A percentile compares a stretch with the other conserved stretches of the same genome.
Evolutionary conservation across 2,113 vertebrate genomes (phyloP).

Genomic region (Tachysurus vachellii): DNA sequence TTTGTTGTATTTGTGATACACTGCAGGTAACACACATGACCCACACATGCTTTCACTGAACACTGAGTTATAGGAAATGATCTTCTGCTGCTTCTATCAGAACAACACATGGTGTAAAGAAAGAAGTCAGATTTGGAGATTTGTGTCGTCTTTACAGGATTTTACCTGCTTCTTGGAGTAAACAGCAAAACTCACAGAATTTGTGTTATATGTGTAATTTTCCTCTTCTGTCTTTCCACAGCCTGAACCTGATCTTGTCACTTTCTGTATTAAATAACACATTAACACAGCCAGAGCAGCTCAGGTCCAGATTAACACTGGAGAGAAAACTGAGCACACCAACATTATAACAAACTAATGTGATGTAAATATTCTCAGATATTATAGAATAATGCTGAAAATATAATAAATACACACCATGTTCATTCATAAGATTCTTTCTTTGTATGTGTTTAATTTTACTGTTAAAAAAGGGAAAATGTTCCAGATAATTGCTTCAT

Average conservation of each 20-base stretch:
- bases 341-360: background rate
- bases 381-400: background rate
- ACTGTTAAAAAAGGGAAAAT: background rate
- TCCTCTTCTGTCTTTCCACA: background rate
- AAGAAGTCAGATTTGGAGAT: background rate
- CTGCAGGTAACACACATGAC: no score
- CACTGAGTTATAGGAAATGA: no score
- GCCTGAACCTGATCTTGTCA: background rate
- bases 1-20: no score
- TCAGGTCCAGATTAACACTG: background rate
- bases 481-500: no score
- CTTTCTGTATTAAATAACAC: background rate
- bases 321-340: background rate
- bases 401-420: background rate
- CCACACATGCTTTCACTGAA: no score
- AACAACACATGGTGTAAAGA: background rate
- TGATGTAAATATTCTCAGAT: background rate
- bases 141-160: background rate
- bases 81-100: no score
- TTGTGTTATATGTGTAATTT: slow-evolving; percentile 2
- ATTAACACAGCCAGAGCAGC: background rate
- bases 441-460: background rate
- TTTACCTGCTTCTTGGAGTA: background rate
- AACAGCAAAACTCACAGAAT: background rate
- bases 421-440: background rate